Evolutionary conservation across 2,113 vertebrate species (phyloP).

Genomic region (Gavia stellata): DNA sequence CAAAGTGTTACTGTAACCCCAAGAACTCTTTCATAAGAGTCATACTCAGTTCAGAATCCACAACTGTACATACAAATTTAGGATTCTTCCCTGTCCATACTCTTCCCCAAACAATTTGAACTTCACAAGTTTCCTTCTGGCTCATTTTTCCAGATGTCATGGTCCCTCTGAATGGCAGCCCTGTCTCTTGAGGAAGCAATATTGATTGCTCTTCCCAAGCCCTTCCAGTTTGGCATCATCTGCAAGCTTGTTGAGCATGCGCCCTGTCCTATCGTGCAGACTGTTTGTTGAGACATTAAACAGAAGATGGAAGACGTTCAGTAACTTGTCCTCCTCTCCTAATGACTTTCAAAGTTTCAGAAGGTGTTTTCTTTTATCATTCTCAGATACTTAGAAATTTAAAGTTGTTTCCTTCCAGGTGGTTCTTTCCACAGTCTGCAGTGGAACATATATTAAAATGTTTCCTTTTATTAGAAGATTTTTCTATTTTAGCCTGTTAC

Average conservation of each 20-base stretch:
- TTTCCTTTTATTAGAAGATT: not conserved
- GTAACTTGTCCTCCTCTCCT: not conserved
- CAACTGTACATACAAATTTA: not conserved
- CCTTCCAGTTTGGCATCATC: not conserved
- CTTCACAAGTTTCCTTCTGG: not conserved
- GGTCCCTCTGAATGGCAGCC: not conserved
- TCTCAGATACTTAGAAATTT: not conserved
- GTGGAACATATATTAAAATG: not conserved
- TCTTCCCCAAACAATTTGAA: not conserved
- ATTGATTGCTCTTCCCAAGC: not conserved
- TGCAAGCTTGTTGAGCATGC: accelerated
- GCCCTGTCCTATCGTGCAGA: not conserved
- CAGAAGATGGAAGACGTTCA: not conserved
- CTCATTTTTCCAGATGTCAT: not conserved
- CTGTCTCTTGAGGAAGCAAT: not conserved
- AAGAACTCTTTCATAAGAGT: not conserved
- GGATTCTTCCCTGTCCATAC: not conserved
- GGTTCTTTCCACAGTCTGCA: not conserved
- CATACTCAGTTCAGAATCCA: not conserved
- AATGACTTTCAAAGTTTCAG: not conserved
- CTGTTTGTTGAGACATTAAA: not conserved
- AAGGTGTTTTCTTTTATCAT: not conserved
- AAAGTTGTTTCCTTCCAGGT: not conserved
- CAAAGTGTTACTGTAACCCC: not conserved
- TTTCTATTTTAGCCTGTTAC: not conserved